A percentile compares a stretch with the other conserved stretches of the same genome.
phyloP scores from a whole-genome alignment of 2,113 vertebrate species.

The Lagopus muta region DNA sequence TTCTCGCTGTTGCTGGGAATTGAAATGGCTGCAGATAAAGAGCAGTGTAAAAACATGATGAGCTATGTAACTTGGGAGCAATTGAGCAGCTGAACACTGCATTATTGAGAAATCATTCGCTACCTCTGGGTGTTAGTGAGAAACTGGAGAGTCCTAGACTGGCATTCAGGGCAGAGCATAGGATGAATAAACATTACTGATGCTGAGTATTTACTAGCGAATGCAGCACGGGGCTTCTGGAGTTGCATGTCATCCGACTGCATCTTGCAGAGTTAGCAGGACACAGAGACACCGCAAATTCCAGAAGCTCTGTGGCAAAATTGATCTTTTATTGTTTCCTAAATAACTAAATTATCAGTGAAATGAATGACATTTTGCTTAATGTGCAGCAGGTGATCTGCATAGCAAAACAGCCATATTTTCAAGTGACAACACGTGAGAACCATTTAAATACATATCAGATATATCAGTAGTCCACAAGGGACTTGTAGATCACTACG shows the following conservation, averaged over 20 bases:
- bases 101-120: constrained; percentile 53
- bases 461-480: not conserved
- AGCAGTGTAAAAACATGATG: constrained; percentile 17
- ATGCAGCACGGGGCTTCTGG: not conserved
- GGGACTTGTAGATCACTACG: not conserved
- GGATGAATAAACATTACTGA: constrained; percentile 40
- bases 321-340: not conserved
- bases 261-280: not conserved
- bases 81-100: constrained; percentile 43
- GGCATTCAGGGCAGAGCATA: constrained; percentile 30
- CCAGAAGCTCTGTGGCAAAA: not conserved
- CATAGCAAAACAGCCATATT: constrained; percentile 30
- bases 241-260: not conserved
- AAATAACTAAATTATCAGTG: constrained; percentile 30
- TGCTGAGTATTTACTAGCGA: not conserved
- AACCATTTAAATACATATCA: constrained; percentile 28
- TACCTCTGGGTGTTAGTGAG: constrained; percentile 55
- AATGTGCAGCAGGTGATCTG: not conserved
- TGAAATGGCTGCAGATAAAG: constrained; percentile 53
- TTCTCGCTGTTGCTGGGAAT: constrained; percentile 9
- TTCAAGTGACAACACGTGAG: constrained; percentile 9
- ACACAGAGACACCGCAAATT: not conserved
- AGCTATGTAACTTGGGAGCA: constrained; percentile 36
- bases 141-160: constrained; percentile 40
- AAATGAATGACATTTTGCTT: constrained; percentile 9